Evolutionary conservation across 2,888 invertebrate species (phyloP).

Genomic region (Limnephilus auricula): DNA sequence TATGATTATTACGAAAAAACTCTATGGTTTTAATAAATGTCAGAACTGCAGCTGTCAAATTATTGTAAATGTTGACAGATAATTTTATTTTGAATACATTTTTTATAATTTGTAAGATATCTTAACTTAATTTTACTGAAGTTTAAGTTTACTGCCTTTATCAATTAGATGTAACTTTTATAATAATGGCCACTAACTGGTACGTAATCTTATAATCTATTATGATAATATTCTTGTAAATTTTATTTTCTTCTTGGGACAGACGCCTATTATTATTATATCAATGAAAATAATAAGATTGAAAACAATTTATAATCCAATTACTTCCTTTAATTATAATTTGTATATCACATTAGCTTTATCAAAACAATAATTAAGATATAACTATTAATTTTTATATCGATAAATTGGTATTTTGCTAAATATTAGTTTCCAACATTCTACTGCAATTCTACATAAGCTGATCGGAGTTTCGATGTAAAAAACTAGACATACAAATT

Average conservation of each 20-base stretch:
- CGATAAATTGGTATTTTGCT: neutral
- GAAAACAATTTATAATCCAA: neutral
- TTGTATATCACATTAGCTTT: neutral
- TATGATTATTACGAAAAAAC: neutral
- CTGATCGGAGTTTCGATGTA: neutral
- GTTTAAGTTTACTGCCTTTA: neutral
- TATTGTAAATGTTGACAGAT: neutral
- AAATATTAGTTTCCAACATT: neutral
- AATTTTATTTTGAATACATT: neutral
- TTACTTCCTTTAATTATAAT: neutral
- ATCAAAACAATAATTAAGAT: neutral
- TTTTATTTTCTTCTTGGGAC: neutral
- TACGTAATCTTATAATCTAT: neutral
- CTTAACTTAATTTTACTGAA: neutral
- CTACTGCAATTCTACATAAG: neutral
- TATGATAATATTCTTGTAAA: neutral
- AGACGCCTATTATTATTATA: neutral
- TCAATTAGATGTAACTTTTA: neutral
- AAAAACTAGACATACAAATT: neutral
- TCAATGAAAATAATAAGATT: neutral
- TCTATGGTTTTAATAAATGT: conserved; percentile 20
- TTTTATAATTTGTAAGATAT: no score
- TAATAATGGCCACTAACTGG: neutral
- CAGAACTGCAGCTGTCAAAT: neutral
- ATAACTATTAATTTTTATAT: neutral